These are phyloP conservation scores for Tringa solitaria DNA, from an alignment of 2,113 vertebrate species.

Conservation along the genomic window DNA sequence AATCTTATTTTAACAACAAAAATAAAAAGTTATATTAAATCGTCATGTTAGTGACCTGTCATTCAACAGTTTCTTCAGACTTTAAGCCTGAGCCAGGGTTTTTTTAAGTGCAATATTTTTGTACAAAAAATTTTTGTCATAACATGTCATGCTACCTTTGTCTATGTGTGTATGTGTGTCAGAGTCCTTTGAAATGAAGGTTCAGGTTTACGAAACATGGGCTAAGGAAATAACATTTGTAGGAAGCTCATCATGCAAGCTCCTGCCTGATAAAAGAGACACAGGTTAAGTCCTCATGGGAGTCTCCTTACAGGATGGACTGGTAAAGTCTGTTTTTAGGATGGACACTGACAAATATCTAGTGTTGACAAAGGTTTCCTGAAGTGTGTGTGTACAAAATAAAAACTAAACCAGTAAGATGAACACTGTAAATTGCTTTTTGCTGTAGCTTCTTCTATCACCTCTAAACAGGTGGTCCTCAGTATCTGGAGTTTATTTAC, in stretches of 20 bases:
- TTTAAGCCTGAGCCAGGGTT: not conserved
- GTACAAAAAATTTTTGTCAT: not conserved
- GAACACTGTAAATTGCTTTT: not conserved
- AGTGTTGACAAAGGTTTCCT: not conserved
- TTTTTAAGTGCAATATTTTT: not conserved
- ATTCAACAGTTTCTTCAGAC: not conserved
- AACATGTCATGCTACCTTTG: not conserved
- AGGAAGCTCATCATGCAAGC: not conserved
- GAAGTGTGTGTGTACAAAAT: not conserved
- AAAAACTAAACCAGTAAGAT: not conserved
- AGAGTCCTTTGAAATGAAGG: not conserved
- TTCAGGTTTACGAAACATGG: not conserved
- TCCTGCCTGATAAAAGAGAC: not conserved
- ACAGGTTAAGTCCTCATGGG: not conserved
- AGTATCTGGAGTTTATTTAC: not conserved
- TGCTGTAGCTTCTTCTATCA: not conserved
- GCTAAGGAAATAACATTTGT: not conserved
- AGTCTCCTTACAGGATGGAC: not conserved
- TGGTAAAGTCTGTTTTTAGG: not conserved
- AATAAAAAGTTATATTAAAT: not conserved
- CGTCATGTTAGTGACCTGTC: not conserved
- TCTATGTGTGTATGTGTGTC: rapidly evolving
- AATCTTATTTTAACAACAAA: not conserved
- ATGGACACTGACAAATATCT: not conserved
- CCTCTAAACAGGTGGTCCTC: not conserved